A percentile compares a stretch with the other conserved stretches of the same genome.
Conservation (phyloP, 2,888 invertebrate species). For the Andricus curvator region DNA sequence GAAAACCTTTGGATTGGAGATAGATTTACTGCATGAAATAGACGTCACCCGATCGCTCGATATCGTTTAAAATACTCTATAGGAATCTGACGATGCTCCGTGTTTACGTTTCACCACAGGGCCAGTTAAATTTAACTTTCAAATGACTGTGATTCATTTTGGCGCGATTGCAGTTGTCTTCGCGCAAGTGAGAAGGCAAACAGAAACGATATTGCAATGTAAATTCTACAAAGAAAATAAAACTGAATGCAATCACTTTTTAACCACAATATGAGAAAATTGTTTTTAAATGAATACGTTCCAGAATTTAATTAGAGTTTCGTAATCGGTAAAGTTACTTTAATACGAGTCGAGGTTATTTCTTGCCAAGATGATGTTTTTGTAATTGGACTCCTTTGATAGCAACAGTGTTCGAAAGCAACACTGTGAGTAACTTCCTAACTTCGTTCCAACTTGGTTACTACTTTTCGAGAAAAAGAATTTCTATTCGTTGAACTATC, state of each 20-base stretch:
- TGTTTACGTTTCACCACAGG: slow-evolving; percentile 31
- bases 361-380: not conserved
- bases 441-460: not conserved
- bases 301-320: not conserved
- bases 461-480: not conserved
- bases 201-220: slow-evolving; percentile 23
- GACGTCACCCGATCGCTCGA: slow-evolving; percentile 35
- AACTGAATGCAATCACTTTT: not conserved
- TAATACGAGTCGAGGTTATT: not conserved
- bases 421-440: not conserved
- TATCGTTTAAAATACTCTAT: slow-evolving; percentile 39
- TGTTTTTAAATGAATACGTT: not conserved
- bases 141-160: slow-evolving; percentile 33
- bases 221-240: slow-evolving; percentile 13
- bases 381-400: not conserved
- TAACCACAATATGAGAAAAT: not conserved
- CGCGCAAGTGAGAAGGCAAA: slow-evolving; percentile 26
- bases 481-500: not conserved
- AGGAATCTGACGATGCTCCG: slow-evolving; percentile 29
- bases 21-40: slow-evolving; percentile 39
- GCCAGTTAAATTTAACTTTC: slow-evolving; percentile 35
- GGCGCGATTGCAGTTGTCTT: slow-evolving; percentile 15
- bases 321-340: not conserved
- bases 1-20: slow-evolving; percentile 36
- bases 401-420: not conserved